These are phyloP conservation scores for Latheticus oryzae DNA, from an alignment of 2,888 invertebrate genomes.

Conservation along the genomic window DNA sequence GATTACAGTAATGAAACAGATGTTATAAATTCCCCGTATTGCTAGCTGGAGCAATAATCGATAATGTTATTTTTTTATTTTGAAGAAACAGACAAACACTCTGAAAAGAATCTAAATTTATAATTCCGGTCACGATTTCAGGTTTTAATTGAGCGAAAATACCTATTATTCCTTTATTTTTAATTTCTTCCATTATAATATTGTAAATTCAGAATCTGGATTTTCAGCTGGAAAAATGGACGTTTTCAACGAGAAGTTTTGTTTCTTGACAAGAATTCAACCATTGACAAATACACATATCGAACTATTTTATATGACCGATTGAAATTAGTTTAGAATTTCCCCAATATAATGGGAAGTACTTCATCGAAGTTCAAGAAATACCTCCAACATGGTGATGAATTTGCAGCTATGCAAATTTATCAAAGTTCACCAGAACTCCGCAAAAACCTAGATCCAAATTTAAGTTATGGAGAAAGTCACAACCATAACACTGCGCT, in stretches of 20 bases:
- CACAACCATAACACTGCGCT: constrained; percentile 76
- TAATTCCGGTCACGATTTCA: constrained; percentile 7
- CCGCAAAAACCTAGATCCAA: constrained; percentile 74
- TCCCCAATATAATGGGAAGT: constrained; percentile 71
- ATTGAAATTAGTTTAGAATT: constrained; percentile 23
- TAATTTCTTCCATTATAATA: too few relatives aligned
- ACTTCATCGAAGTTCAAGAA: constrained; percentile 77
- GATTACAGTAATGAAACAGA: too few relatives aligned
- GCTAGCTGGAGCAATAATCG: constrained; percentile 15
- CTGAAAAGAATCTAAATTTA: background rate
- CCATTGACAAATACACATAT: constrained; percentile 53
- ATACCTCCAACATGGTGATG: constrained; percentile 76
- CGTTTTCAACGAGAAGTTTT: constrained; percentile 51
- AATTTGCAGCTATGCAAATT: constrained; percentile 75
- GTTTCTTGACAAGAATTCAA: constrained; percentile 62
- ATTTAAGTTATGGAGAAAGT: constrained; percentile 74
- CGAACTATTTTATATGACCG: constrained; percentile 47
- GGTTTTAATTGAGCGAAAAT: constrained; percentile 7
- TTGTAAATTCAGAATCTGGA: too few relatives aligned
- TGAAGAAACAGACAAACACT: constrained; percentile 12
- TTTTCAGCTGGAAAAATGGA: constrained; percentile 54
- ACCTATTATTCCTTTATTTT: too few relatives aligned
- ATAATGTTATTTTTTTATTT: constrained; percentile 23
- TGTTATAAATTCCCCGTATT: too few relatives aligned
- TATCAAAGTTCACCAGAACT: constrained; percentile 74